Evolutionary conservation across 1,140 invertebrate species (phyloP).

Genomic region (Apis laboriosa): DNA sequence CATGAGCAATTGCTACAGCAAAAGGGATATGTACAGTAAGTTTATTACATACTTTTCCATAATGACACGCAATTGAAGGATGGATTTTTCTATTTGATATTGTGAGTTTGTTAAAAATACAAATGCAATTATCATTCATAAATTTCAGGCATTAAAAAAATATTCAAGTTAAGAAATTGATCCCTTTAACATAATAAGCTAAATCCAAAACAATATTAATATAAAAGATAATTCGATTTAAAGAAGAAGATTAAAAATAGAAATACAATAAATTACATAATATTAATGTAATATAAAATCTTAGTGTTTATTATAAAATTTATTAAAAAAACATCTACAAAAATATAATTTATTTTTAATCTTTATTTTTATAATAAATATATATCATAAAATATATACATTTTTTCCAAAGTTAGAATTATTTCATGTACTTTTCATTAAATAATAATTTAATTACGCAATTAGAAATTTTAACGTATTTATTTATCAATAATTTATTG

Average conservation of each 20-base stretch:
- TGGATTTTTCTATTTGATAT: background rate
- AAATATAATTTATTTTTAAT: background rate
- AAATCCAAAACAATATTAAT: background rate
- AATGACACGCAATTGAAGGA: background rate
- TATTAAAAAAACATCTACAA: background rate
- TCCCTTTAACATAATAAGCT: background rate
- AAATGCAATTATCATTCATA: background rate
- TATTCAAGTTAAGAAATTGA: background rate
- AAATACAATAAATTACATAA: background rate
- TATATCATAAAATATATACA: background rate
- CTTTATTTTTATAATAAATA: background rate
- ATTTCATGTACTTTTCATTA: background rate
- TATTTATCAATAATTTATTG: background rate
- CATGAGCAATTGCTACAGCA: conserved; percentile 67
- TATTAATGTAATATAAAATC: background rate
- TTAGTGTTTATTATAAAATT: background rate
- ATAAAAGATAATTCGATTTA: conserved; percentile 1
- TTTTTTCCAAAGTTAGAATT: background rate
- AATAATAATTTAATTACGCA: background rate
- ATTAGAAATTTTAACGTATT: background rate
- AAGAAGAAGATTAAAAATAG: background rate
- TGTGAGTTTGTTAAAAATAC: background rate
- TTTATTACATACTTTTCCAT: conserved; percentile 22
- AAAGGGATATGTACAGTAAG: conserved; percentile 56
- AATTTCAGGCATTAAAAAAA: background rate